Conservation (phyloP, 2,113 vertebrate genomes). For the Benitochromis conjunctus region DNA sequence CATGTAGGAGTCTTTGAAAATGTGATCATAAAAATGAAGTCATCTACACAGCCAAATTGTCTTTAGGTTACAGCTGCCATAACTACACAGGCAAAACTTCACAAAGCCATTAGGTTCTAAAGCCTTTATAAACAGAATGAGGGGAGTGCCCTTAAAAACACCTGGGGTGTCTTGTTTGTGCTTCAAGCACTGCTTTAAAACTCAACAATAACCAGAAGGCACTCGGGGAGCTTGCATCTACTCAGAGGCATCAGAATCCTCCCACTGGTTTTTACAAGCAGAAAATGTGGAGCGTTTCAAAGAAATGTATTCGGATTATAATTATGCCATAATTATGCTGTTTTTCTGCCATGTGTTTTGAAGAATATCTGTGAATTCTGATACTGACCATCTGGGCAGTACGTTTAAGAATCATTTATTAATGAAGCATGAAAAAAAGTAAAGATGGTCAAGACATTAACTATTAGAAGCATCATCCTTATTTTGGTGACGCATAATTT, state of each 20-base stretch:
- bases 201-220: background rate
- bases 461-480: background rate
- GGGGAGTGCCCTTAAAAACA: conserved; percentile 20
- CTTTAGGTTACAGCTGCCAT: conserved; percentile 36
- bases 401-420: background rate
- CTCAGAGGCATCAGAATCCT: background rate
- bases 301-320: background rate
- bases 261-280: background rate
- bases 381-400: background rate
- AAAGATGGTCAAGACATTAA: background rate
- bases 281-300: background rate
- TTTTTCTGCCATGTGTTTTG: background rate
- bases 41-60: conserved; percentile 13
- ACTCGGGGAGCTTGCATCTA: background rate
- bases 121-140: conserved; percentile 15
- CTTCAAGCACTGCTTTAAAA: conserved; percentile 13
- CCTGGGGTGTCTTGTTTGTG: conserved; percentile 25
- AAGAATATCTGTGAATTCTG: background rate
- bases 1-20: conserved; percentile 34
- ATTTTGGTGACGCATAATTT: background rate
- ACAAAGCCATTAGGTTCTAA: conserved; percentile 26
- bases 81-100: conserved; percentile 29
- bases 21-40: conserved; percentile 44
- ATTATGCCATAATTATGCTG: background rate
- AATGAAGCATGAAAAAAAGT: background rate